Evolutionary conservation across 2,888 invertebrate genomes (phyloP).

Genomic region (Cryptosula pallasiana): DNA sequence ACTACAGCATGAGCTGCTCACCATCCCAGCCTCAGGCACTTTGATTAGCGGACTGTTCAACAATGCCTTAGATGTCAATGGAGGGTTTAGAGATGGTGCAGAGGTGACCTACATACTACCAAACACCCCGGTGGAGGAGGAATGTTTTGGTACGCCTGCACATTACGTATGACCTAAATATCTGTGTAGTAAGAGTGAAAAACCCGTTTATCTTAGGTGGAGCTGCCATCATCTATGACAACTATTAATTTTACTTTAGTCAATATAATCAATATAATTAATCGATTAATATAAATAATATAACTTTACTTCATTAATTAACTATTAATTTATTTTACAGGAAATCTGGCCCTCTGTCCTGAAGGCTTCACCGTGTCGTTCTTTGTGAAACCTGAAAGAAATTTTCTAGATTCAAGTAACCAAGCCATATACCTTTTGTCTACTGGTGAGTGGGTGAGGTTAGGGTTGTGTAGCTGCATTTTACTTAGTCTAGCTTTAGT

Average conservation of each 20-base stretch:
- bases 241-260: too few species aligned
- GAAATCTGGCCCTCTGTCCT: neutral
- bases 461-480: too few species aligned
- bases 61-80: conserved; percentile 14
- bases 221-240: too few species aligned
- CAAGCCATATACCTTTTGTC: conserved; percentile 6
- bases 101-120: neutral
- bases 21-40: neutral
- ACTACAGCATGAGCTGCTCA: conserved; percentile 11
- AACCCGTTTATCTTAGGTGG: too few species aligned
- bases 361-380: neutral
- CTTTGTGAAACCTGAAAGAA: conserved; percentile 9
- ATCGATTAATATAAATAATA: too few species aligned
- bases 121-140: neutral
- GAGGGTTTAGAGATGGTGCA: neutral
- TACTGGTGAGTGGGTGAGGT: conserved; percentile 16
- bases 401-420: neutral
- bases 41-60: conserved; percentile 2
- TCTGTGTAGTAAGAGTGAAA: too few species aligned
- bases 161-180: too few species aligned
- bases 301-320: too few species aligned
- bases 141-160: conserved; percentile 22
- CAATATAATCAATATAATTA: too few species aligned
- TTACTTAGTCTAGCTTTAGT: too few species aligned
- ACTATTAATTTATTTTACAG: too few species aligned